Evolutionary conservation across 2,797 vertebrate species (phyloP).

Genomic region (Echeneis naucrates): DNA sequence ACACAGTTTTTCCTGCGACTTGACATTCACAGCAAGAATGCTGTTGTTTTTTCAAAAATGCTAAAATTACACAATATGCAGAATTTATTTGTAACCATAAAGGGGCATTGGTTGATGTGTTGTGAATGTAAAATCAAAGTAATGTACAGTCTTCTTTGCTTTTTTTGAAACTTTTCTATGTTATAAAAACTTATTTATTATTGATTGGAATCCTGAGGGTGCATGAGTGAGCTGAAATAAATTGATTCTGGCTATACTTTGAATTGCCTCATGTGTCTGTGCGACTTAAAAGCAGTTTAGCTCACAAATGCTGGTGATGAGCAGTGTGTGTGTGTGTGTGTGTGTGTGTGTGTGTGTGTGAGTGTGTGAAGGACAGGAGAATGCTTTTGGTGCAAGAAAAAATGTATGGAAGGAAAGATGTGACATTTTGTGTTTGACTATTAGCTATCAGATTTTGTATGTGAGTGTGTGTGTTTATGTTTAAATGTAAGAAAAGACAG

Average conservation of each 20-base stretch:
- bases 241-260: constrained; percentile 64
- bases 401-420: background rate
- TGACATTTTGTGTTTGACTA: constrained; percentile 42
- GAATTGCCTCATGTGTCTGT: constrained; percentile 45
- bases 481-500: constrained; percentile 64
- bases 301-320: constrained; percentile 38
- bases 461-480: constrained; percentile 48
- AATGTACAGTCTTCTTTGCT: constrained; percentile 10
- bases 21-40: background rate
- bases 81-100: background rate
- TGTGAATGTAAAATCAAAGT: constrained; percentile 9
- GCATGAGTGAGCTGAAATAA: constrained; percentile 61
- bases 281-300: constrained; percentile 51
- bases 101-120: constrained; percentile 1
- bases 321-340: constrained; percentile 16
- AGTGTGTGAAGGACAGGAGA: constrained; percentile 17
- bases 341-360: too few relatives aligned
- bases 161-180: constrained; percentile 27
- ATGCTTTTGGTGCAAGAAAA: constrained; percentile 17
- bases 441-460: constrained; percentile 28
- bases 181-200: constrained; percentile 53
- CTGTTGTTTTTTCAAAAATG: background rate
- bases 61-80: background rate
- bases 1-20: background rate
- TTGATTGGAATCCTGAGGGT: constrained; percentile 43